Evolutionary conservation across 2,113 vertebrate genomes (phyloP).

Genomic region (Scomber colias): DNA sequence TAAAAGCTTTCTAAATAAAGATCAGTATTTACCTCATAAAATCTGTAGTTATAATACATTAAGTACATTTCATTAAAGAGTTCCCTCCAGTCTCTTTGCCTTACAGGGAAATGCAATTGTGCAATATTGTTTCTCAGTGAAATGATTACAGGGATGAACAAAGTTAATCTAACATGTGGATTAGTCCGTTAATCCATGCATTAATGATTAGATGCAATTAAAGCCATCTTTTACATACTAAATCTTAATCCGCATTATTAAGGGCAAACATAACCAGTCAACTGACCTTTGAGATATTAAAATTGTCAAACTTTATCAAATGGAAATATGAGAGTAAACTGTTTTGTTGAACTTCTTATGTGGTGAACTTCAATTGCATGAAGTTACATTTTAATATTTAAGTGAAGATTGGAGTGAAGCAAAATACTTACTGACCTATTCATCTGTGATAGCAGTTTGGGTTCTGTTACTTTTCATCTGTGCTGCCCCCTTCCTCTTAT

Average conservation of each 20-base stretch:
- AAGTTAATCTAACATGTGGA: constrained; percentile 35
- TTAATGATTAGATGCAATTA: constrained; percentile 36
- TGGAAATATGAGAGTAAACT: constrained; percentile 20
- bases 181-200: constrained; percentile 55
- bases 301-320: neutral
- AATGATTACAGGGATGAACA: constrained; percentile 47
- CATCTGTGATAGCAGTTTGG: constrained; percentile 2
- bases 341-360: constrained; percentile 28
- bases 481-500: too few species aligned
- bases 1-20: neutral
- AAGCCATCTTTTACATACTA: constrained; percentile 14
- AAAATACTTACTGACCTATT: constrained; percentile 20
- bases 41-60: constrained; percentile 7
- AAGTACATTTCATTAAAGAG: constrained; percentile 15
- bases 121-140: constrained; percentile 24
- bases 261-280: constrained; percentile 6
- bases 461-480: too few species aligned
- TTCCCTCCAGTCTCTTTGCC: constrained; percentile 26
- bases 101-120: constrained; percentile 1
- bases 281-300: constrained; percentile 16
- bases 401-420: neutral
- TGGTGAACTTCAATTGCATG: constrained; percentile 18
- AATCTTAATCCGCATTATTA: constrained; percentile 36
- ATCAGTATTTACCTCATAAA: neutral
- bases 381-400: constrained; percentile 13